Evolutionary conservation across 2,888 invertebrate genomes (phyloP), one percentile per base, ranked within the genome.

Genomic region (Drosophila yooni): DNA sequence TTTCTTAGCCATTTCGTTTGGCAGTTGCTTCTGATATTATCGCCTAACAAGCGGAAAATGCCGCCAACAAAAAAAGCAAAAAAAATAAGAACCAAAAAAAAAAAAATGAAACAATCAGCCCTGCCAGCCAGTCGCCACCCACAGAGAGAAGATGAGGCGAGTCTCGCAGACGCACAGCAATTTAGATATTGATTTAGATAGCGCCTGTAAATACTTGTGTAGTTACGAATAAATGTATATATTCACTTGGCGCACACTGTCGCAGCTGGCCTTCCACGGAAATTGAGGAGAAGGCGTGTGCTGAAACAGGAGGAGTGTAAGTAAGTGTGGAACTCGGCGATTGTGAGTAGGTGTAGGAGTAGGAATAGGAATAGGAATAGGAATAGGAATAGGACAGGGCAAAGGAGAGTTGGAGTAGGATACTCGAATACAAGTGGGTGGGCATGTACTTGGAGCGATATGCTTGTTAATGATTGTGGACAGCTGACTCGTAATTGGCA

Each of bases 101-200:
- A 21, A 21, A 33, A 52, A 18, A 52, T 21, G 13, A 13, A 33
- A 52, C 18, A 36, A 11, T 36, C 52, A 64, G 52, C 46, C 64
- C 70, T 64, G 62, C 21, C 43, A 54, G 56, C 43, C 48, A 3
- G 43, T 21, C 43, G 13, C 1, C 40, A 46, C 46, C 46, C 46
- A 46, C 46, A 25, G 46, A 15, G 15, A 15, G 15, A 15, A 31
- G 31, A 38, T 53, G 66, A 7, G 48, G 52, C 46, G 56, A 68
- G 63, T 43, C 18, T 43, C 21, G 61, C 60, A 50, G 69, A 68
- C 58, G 81, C 75, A 71, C 65, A 70, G 81, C 83, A 83, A 81
- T 81, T 81, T 83, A 83, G 83, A 81, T 83, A 81, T 83, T 83
- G 81, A 81, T 83, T 81, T 81, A 78, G 81, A 81, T 81, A 81